These are phyloP conservation scores for Zaprionus kolodkinae DNA, from an alignment of 1,140 invertebrate genomes.

Conservation along the genomic window DNA sequence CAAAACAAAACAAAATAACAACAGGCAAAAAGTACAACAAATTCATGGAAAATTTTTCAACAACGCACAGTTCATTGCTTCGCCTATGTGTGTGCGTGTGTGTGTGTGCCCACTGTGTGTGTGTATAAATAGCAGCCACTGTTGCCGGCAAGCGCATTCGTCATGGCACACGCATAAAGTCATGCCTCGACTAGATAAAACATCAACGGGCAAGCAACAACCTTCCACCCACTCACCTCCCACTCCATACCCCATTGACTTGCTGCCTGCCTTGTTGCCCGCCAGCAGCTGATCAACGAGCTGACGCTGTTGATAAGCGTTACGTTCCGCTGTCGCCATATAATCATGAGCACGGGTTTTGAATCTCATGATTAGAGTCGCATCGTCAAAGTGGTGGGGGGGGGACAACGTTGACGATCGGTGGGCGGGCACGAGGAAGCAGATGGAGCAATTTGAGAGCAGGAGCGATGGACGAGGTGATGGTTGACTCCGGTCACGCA, in stretches of 20 bases:
- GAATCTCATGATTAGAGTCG: constrained; percentile 74
- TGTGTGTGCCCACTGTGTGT: constrained; percentile 28
- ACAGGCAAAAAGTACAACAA: constrained; percentile 60
- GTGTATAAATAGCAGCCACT: constrained; percentile 58
- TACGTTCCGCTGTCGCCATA: constrained; percentile 41
- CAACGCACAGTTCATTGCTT: constrained; percentile 76
- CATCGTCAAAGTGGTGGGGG: constrained; percentile 24
- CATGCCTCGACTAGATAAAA: constrained; percentile 77
- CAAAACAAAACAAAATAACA: constrained; percentile 60
- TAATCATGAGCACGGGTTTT: constrained; percentile 70
- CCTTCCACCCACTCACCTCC: neutral
- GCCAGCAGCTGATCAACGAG: neutral
- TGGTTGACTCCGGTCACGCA: constrained; percentile 30
- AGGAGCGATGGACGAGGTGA: constrained; percentile 21
- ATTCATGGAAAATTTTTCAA: constrained; percentile 82
- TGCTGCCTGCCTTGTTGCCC: neutral
- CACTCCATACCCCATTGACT: neutral
- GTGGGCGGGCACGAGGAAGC: neutral
- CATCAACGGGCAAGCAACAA: constrained; percentile 8
- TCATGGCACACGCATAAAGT: constrained; percentile 80
- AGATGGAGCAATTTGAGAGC: neutral
- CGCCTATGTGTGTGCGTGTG: constrained; percentile 8
- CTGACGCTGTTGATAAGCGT: constrained; percentile 51
- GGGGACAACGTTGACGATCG: constrained; percentile 1
- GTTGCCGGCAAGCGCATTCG: constrained; percentile 59